Base-by-base conservation (phyloP, 2,113 vertebrate species). In the Bothrops jararaca region DNA sequence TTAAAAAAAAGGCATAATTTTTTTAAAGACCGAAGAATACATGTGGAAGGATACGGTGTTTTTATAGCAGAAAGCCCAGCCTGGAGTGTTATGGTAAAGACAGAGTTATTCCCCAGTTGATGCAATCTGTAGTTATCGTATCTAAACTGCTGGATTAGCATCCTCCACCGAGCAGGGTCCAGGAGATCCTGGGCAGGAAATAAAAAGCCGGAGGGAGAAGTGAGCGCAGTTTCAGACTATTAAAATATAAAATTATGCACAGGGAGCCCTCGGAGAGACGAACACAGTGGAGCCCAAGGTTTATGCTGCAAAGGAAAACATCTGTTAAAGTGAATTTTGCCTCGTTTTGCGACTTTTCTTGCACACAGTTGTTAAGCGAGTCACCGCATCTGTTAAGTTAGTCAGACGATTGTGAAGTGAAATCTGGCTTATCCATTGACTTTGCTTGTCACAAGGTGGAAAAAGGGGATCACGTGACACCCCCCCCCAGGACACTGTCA, bases 71-170 rank as follows among this genome's bases (percentile, higher is more conserved):
- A 99, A 94, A 99, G 98, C 89, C 99, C 99, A 23, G 99, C 99
- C 98, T 99, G 99, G 87, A 99, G 98, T 52, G 99, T 99, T 96
- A 99, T 99, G 52, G 99, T 99, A 97, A 99, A 99, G 92, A 99
- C 99, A 0, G 99, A 99, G 97, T 98, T 99, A 97, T 99, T 99
- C 90, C 99, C 99, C 98, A 99, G 98, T 97, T 99, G 99, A 97
- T 99, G 99, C 96, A 99, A 98, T 96, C 99, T 98, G 98, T 99
- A 99, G 98, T 99, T 99, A 97, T 99, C 99, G n/a, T 99, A 99
- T 95, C 99, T 98, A 95, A 99, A 99, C 97, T 99, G 99, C 95
- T 99, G 99, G 96, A 99, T 99, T 94, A 99, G 98, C 99, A 99
- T 99, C 96, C 99, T 99, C 99, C 99, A 99, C 96, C 99, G 98